Evolutionary conservation across 2,888 invertebrate species (phyloP), one percentile per base, ranked within the genome.

Genomic region (Ferdinandea cuprea): DNA sequence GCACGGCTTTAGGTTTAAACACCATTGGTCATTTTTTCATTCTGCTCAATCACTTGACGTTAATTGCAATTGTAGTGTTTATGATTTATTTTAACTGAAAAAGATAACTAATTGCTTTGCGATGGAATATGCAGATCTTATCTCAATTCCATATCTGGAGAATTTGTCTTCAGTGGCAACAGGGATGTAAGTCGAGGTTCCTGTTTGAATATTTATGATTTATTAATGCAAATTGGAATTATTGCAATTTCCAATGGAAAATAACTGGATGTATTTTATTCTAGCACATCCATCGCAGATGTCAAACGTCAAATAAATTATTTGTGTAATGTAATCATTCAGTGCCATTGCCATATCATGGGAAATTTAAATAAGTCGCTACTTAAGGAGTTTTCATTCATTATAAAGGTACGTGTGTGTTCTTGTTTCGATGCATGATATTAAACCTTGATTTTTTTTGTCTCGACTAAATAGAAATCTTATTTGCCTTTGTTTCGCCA

Each of bases 191-290:
- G 61, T 68, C 52, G 8, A 59, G 44, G 68, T 68, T 76, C 44
- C 68, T 54, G 54, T 44, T 61, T 37, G 17, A 46, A 61, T 40
- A 56, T 63, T 63, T 56, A 56, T 63, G 71, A 63, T 77, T 61
- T 40, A 77, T 71, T 54, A 54, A 71, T 54, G 63, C 42, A 42
- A 63, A 56, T 76, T 56, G 54, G 40, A 74, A 80, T 80, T 69
- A 58, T 46, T n/a, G n/a, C n/a, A n/a, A 63, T 46, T 54, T 61
- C 32, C 35, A 54, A 68, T 35, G 37, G 17, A 13, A 35, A 52
- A 52, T 11, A 21, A 19, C 21, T n/a, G 5, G 25, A 28, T 35
- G 48, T 32, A 32, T 1, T 7, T 32, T 30, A 17, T 17, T 32
- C 44, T 8, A 7, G 8, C 30, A 21, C 21, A 48, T 19, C 28